A percentile compares a stretch with the other conserved stretches of the same genome.
phyloP scores from a whole-genome alignment of 92 coral and sea anemone species.

The Actinostola sp. region DNA sequence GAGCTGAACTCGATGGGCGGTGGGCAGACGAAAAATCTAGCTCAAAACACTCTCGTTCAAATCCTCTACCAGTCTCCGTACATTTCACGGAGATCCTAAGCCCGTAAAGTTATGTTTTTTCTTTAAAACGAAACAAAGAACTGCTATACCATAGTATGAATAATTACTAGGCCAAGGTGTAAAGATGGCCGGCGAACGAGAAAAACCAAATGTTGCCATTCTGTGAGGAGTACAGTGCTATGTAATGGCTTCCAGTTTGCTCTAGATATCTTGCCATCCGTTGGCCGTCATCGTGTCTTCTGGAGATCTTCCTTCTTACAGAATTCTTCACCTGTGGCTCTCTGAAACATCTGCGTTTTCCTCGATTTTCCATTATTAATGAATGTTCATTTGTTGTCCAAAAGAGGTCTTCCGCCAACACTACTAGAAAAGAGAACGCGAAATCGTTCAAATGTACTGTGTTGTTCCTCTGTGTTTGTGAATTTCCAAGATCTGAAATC shows the following conservation, averaged over 20 bases:
- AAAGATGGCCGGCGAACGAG: conserved; percentile 69
- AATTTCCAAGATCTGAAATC: conserved; percentile 8
- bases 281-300: conserved; percentile 30
- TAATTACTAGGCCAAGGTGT: conserved; percentile 73
- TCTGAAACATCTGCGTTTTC: conserved; percentile 90
- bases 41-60: not conserved
- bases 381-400: conserved; percentile 98
- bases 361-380: conserved; percentile 93
- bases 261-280: conserved; percentile 16
- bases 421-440: conserved; percentile 17
- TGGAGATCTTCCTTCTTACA: conserved; percentile 39
- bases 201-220: conserved; percentile 54
- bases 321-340: conserved; percentile 75
- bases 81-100: conserved; percentile 10
- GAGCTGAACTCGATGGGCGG: conserved; percentile 46
- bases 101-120: conserved; percentile 33
- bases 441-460: conserved; percentile 9
- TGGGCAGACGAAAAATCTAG: conserved; percentile 13
- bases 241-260: conserved; percentile 33
- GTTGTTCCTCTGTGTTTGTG: not conserved
- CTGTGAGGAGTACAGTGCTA: not conserved
- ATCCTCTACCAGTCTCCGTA: not conserved
- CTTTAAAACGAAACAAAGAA: conserved; percentile 79
- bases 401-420: conserved; percentile 61
- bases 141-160: conserved; percentile 73